Evolutionary conservation across 1,140 invertebrate genomes (phyloP).

Genomic region (Zaprionus nigranus): DNA sequence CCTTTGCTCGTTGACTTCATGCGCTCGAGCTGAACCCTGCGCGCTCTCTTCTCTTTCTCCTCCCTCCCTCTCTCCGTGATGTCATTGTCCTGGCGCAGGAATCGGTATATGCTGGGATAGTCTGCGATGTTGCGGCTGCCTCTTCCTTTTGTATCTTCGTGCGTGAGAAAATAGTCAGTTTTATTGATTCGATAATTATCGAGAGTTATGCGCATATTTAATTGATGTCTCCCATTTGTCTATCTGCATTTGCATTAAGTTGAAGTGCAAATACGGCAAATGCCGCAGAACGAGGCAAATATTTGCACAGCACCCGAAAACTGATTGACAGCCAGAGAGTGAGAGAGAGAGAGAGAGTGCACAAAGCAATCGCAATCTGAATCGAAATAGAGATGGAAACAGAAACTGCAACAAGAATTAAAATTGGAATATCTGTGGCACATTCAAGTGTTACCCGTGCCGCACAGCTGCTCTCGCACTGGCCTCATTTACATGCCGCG

Average conservation of each 20-base stretch:
- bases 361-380: neutral
- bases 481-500: constrained; percentile 46
- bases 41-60: neutral
- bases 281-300: constrained; percentile 58
- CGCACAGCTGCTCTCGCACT: constrained; percentile 7
- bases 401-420: neutral
- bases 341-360: neutral
- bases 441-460: neutral
- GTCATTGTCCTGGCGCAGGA: constrained; percentile 41
- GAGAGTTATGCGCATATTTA: constrained; percentile 81
- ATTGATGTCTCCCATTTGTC: constrained; percentile 48
- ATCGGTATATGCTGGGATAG: neutral
- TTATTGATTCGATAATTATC: constrained; percentile 82
- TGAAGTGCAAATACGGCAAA: constrained; percentile 67
- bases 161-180: constrained; percentile 80
- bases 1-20: constrained; percentile 66
- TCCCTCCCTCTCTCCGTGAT: neutral
- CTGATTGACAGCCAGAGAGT: constrained; percentile 56
- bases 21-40: constrained; percentile 48
- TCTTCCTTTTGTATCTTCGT: constrained; percentile 51
- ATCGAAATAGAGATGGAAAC: neutral
- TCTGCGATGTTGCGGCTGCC: constrained; percentile 35
- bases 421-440: neutral
- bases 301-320: constrained; percentile 69
- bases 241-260: constrained; percentile 52